Base-by-base conservation (phyloP, 2,888 invertebrate species). In the Hirtodrosophila alboralis region DNA sequence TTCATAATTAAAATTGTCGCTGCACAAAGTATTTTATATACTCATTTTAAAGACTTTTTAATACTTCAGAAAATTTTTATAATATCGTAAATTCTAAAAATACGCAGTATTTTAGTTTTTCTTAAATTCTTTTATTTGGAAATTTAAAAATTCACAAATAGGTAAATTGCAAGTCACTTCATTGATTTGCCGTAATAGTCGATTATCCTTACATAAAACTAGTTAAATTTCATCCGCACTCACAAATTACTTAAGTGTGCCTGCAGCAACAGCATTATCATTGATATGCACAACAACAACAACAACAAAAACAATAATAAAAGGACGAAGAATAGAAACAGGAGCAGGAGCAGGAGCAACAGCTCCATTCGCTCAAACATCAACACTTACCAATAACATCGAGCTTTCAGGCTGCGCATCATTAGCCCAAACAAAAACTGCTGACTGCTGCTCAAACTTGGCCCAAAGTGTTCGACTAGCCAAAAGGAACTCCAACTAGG, bases 351-450 rank as follows among this genome's bases (percentile, higher is more conserved):
- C 8, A 23, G 23, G 23, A 23, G 4, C 14, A 31, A 26, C 16
- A 36, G 13, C 13, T 37, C 43, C 30, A 53, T 33, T 38, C 28
- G 33, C 21, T 33, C 40, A 18, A 41, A 31, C 48, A 45, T 13
- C 33, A 28, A 27, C 51, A 64, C 38, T 59, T 36, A 53, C 7
- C 27, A 61, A 61, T 54, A 69, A 51, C 59, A 60, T n/a, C 34
- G 56, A 61, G 60, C 64, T 64, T 1, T 64, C 56, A 62, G 64
- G 63, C 73, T 68, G 60, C 65, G 61, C 69, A 84, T 76, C 74
- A 81, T 80, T 84, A 78, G 79, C 63, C 65, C 59, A 59, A 65
- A 73, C 47, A 56, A 71, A 73, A 80, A 78, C 41, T 84, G 84
- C 81, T 84, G 84, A 81, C 75, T 68, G 53, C 45, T 38, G 54